Conservation (phyloP, 2,113 vertebrate species). For the Sorex fumeus region DNA sequence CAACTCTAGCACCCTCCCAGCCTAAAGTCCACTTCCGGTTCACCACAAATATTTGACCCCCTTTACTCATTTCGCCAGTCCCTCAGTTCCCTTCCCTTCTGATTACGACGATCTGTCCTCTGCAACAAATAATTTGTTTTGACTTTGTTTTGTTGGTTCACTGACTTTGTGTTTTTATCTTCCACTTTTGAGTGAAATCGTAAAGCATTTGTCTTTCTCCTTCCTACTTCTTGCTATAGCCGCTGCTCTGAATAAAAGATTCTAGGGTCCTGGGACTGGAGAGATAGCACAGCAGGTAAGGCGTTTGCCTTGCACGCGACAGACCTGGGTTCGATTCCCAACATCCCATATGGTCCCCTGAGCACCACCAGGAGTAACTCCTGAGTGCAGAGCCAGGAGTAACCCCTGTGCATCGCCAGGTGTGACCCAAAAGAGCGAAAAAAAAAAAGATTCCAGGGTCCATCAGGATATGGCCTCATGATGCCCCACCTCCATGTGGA, state of each 20-base stretch:
- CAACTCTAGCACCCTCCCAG: not conserved
- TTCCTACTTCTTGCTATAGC: not conserved
- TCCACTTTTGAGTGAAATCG: not conserved
- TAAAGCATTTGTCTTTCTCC: not conserved
- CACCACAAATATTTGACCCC: not conserved
- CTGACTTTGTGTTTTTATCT: not conserved
- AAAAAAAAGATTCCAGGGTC: too few relatives aligned
- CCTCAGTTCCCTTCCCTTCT: not conserved
- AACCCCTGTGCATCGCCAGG: too few relatives aligned
- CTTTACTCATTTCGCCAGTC: not conserved
- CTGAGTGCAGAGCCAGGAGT: too few relatives aligned
- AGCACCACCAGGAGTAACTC: too few relatives aligned
- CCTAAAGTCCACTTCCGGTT: not conserved
- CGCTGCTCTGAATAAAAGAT: not conserved
- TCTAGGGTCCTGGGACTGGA: too few relatives aligned
- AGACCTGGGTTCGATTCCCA: too few relatives aligned
- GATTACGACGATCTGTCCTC: not conserved
- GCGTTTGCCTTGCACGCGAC: too few relatives aligned
- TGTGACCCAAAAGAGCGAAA: too few relatives aligned
- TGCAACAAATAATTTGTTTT: not conserved
- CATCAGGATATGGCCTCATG: rapidly evolving
- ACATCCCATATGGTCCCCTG: too few relatives aligned
- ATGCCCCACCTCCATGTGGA: not conserved
- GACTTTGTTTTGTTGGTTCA: not conserved
- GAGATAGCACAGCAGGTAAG: too few relatives aligned